These are phyloP conservation scores for Ochlodes sylvanus DNA, from an alignment of 2,888 invertebrate genomes.

Conservation along the genomic window DNA sequence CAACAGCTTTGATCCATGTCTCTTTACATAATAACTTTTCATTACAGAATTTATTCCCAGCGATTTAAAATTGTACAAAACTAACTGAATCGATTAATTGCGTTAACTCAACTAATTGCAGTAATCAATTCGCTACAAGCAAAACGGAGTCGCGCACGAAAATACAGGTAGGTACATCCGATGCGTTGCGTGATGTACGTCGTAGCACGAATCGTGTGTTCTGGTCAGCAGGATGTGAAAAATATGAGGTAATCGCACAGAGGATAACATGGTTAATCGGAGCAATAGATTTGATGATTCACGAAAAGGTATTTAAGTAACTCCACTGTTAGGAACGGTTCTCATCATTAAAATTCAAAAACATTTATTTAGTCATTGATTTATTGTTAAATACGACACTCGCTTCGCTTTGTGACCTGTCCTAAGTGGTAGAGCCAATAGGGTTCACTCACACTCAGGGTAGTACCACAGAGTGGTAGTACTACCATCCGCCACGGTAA, in stretches of 20 bases:
- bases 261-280: slow-evolving; percentile 23
- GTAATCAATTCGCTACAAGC: slow-evolving; percentile 14
- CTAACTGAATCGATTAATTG: not conserved
- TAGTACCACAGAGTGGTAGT: too few relatives aligned
- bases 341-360: too few relatives aligned
- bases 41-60: too few relatives aligned
- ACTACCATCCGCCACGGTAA: too few relatives aligned
- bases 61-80: not conserved
- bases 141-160: slow-evolving; percentile 11
- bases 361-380: too few relatives aligned
- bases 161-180: slow-evolving; percentile 18
- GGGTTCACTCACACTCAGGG: too few relatives aligned
- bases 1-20: too few relatives aligned
- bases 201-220: slow-evolving; percentile 13
- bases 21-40: too few relatives aligned
- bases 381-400: too few relatives aligned
- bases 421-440: too few relatives aligned
- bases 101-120: slow-evolving; percentile 9
- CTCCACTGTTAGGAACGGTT: too few relatives aligned
- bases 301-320: slow-evolving; percentile 1
- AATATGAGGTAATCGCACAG: slow-evolving; percentile 28
- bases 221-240: slow-evolving; percentile 26
- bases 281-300: slow-evolving; percentile 18
- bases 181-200: slow-evolving; percentile 25
- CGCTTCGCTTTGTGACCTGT: too few relatives aligned